Conservation (phyloP, 2,888 invertebrate species). For the Autographa pulchrina region DNA sequence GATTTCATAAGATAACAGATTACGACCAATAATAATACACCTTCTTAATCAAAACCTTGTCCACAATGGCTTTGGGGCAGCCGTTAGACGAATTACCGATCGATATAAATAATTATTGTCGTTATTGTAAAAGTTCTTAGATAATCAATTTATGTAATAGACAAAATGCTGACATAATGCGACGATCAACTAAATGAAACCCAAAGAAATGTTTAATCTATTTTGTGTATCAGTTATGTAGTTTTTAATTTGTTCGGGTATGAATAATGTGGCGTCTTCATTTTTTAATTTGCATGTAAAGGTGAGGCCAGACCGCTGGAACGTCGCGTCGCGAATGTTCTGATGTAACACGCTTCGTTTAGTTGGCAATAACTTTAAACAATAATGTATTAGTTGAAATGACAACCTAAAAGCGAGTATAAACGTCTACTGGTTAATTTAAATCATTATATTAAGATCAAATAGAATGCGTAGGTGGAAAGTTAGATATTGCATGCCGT, state of each 20-base stretch:
- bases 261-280: not conserved
- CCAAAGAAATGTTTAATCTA: constrained; percentile 14
- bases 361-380: not conserved
- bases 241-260: constrained; percentile 35
- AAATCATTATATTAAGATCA: constrained; percentile 4
- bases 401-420: not conserved
- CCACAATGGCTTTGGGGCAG: constrained; percentile 36
- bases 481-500: not conserved
- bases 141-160: constrained; percentile 39
- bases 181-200: constrained; percentile 15
- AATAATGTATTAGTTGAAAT: not conserved
- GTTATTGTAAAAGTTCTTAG: constrained; percentile 26
- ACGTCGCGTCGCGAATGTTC: not conserved
- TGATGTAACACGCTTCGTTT: not conserved
- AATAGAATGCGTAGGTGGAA: constrained; percentile 1
- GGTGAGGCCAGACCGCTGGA: not conserved
- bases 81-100: constrained; percentile 25
- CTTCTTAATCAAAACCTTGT: constrained; percentile 17
- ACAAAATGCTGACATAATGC: constrained; percentile 35
- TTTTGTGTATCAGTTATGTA: constrained; percentile 9
- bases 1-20: constrained; percentile 23
- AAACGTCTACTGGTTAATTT: constrained; percentile 1
- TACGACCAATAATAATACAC: constrained; percentile 3
- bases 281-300: not conserved
- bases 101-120: constrained; percentile 30